These are phyloP conservation scores for Coendou prehensilis DNA, from an alignment of 2,797 vertebrate species.

Conservation along the genomic window DNA sequence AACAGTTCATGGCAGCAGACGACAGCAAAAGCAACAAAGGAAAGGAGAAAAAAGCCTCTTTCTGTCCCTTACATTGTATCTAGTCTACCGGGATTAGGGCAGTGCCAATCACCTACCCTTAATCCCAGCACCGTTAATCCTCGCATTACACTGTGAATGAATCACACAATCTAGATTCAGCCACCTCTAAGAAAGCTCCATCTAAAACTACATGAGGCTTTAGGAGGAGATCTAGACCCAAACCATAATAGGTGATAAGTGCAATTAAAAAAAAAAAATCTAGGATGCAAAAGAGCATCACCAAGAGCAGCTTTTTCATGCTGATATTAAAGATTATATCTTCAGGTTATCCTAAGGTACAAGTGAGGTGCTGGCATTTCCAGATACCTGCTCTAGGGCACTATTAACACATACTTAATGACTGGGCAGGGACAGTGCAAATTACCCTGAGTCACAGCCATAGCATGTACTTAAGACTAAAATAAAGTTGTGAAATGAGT, in stretches of 20 bases:
- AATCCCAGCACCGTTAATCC: too few species aligned
- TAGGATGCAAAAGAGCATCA: not conserved
- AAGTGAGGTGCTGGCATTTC: not conserved
- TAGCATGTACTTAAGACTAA: not conserved
- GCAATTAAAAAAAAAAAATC: not conserved
- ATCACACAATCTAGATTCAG: too few species aligned
- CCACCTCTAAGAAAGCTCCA: too few species aligned
- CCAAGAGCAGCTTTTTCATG: not conserved
- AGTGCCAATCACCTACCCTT: too few species aligned
- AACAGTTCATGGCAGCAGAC: too few species aligned
- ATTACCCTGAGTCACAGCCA: not conserved
- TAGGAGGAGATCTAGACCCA: not conserved
- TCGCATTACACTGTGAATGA: too few species aligned
- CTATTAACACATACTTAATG: not conserved
- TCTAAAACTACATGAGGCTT: too few species aligned
- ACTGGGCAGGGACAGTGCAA: not conserved
- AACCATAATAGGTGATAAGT: not conserved
- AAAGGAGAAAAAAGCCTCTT: too few species aligned
- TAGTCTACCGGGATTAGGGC: too few species aligned
- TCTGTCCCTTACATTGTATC: too few species aligned
- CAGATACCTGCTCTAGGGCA: not conserved
- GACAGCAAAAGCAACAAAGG: too few species aligned
- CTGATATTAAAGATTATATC: not conserved
- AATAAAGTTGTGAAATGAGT: constrained; percentile 24
- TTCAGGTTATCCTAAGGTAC: not conserved